A percentile compares a stretch with the other conserved stretches of the same genome.
phyloP scores from a whole-genome alignment of 2,888 invertebrate genomes.

The Laspeyria flexula region DNA sequence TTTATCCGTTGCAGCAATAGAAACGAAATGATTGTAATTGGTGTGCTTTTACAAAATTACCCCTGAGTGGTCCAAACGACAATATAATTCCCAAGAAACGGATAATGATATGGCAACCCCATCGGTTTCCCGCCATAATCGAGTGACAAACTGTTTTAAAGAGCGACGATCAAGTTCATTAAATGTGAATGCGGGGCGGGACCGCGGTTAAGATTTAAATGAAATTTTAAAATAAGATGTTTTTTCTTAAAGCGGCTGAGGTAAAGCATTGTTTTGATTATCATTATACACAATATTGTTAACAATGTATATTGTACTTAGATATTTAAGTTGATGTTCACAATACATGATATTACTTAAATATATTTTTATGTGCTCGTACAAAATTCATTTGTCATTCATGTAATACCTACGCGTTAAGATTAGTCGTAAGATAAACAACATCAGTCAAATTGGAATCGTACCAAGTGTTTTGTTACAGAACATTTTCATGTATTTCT shows the following conservation, averaged over 20 bases:
- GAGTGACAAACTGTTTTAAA: conserved; percentile 82
- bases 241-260: conserved; percentile 25
- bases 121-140: conserved; percentile 75
- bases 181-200: conserved; percentile 46
- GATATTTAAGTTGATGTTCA: background rate
- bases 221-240: conserved; percentile 34
- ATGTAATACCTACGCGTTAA: conserved; percentile 1
- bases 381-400: conserved; percentile 3
- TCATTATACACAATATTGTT: background rate
- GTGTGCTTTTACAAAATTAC: conserved; percentile 71
- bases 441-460: conserved; percentile 25
- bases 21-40: conserved; percentile 70
- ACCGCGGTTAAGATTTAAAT: conserved; percentile 41
- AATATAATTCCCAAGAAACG: conserved; percentile 75
- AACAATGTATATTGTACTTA: background rate
- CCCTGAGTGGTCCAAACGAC: conserved; percentile 73
- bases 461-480: conserved; percentile 19
- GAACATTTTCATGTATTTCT: conserved; percentile 31
- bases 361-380: background rate
- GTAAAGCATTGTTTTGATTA: conserved; percentile 1
- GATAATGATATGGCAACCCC: conserved; percentile 77
- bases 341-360: background rate
- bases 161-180: conserved; percentile 67
- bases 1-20: conserved; percentile 82
- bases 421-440: conserved; percentile 22